These are phyloP conservation scores for Phataginus tricuspis DNA, from an alignment of 2,797 vertebrate genomes.

Conservation along the genomic window DNA sequence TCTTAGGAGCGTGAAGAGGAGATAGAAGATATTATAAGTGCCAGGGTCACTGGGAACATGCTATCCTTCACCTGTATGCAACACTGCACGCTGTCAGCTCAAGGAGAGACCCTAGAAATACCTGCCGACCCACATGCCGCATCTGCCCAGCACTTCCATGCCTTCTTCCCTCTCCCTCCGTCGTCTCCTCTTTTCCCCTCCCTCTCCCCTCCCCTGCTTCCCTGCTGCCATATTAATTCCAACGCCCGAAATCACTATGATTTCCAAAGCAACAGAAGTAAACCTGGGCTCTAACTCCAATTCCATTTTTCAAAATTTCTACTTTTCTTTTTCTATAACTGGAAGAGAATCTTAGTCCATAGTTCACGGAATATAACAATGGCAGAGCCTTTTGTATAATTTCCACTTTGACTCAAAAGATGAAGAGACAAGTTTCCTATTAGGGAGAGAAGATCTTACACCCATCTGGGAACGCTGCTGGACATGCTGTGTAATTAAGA, in stretches of 20 bases:
- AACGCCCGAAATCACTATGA: no score
- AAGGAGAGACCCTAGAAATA: no score
- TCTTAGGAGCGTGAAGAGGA: background rate
- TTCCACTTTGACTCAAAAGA: background rate
- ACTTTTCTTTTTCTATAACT: background rate
- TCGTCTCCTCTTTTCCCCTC: background rate
- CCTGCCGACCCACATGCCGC: no score
- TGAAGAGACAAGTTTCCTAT: background rate
- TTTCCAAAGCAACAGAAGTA: background rate
- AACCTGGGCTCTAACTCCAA: background rate
- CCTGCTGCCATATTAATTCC: background rate
- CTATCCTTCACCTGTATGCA: no score
- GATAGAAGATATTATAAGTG: background rate
- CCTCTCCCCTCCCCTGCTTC: background rate
- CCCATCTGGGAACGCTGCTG: no score
- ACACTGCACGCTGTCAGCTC: accelerated
- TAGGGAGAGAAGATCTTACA: background rate
- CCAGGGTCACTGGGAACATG: background rate
- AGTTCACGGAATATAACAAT: accelerated
- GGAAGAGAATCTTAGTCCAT: accelerated
- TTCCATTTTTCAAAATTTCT: background rate
- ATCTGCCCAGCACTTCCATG: background rate
- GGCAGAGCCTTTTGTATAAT: background rate
- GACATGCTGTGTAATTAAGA: background rate
- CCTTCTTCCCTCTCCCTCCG: background rate